These are phyloP conservation scores for Hippopotamyrus pictus DNA, from an alignment of 2,797 vertebrate genomes.

Conservation along the genomic window DNA sequence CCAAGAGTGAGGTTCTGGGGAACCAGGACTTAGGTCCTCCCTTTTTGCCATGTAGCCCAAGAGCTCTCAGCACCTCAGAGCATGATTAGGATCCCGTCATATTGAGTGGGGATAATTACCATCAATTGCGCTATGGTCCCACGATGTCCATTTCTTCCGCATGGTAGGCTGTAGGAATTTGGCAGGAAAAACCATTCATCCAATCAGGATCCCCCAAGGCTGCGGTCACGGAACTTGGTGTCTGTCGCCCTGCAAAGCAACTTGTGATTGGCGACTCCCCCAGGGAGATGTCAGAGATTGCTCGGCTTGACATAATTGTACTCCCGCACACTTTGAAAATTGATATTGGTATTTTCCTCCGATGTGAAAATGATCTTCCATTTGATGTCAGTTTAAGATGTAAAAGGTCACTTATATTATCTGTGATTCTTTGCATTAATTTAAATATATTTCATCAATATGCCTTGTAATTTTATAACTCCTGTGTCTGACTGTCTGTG, in stretches of 20 bases:
- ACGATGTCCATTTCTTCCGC: neutral
- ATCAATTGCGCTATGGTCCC: neutral
- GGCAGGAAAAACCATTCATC: neutral
- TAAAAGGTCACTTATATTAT: slow-evolving; percentile 1
- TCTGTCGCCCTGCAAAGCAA: neutral
- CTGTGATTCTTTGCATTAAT: neutral
- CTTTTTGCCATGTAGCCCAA: neutral
- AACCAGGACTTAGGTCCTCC: neutral
- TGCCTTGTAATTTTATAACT: neutral
- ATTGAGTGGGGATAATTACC: neutral
- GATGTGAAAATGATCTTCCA: neutral
- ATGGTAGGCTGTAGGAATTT: neutral
- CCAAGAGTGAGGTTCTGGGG: neutral
- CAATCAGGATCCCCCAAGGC: neutral
- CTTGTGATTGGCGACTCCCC: neutral
- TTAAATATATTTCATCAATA: neutral
- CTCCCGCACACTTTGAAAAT: neutral
- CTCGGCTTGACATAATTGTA: neutral
- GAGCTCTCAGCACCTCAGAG: neutral
- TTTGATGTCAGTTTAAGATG: neutral
- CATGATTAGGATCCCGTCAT: neutral
- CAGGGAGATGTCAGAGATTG: neutral
- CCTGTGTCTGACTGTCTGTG: neutral
- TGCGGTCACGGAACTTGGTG: neutral
- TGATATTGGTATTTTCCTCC: neutral